Percentiles rank a stretch among this genome's conserved stretches.
These are phyloP conservation scores for Mactromeris polynyma DNA, from an alignment of 2,888 invertebrate genomes.

Conservation along the genomic window DNA sequence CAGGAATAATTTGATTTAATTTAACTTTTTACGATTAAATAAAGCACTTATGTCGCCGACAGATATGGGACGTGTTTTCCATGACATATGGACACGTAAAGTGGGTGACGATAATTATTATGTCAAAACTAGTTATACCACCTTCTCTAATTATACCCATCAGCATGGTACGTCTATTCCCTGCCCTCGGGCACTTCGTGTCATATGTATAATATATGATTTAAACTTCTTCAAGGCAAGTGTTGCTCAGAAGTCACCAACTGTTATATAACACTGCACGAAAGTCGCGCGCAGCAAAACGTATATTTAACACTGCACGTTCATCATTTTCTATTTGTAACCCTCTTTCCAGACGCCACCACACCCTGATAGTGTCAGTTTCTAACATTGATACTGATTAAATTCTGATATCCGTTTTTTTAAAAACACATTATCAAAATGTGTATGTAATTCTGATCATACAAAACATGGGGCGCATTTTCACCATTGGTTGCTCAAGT, in stretches of 20 bases:
- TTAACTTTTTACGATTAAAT: not conserved
- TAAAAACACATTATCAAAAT: too few relatives aligned
- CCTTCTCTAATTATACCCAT: constrained; percentile 8
- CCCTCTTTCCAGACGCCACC: too few relatives aligned
- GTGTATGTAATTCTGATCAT: too few relatives aligned
- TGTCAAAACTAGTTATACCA: constrained; percentile 25
- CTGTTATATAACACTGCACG: not conserved
- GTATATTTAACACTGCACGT: too few relatives aligned
- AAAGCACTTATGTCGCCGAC: constrained; percentile 9
- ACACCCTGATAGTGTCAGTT: too few relatives aligned
- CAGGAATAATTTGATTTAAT: not conserved
- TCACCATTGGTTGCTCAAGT: too few relatives aligned
- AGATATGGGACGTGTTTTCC: not conserved
- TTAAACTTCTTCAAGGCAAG: not conserved
- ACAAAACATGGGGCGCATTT: too few relatives aligned
- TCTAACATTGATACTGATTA: too few relatives aligned
- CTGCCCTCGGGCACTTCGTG: constrained; percentile 7
- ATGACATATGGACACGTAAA: constrained; percentile 34
- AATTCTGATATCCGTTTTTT: not conserved
- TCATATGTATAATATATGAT: constrained; percentile 23
- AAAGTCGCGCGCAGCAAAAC: not conserved
- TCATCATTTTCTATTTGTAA: too few relatives aligned
- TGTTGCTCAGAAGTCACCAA: not conserved
- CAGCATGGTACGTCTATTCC: constrained; percentile 25
- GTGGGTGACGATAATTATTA: constrained; percentile 33